These are phyloP conservation scores for Aethina tumida DNA, from an alignment of 1,140 invertebrate genomes.

Conservation along the genomic window DNA sequence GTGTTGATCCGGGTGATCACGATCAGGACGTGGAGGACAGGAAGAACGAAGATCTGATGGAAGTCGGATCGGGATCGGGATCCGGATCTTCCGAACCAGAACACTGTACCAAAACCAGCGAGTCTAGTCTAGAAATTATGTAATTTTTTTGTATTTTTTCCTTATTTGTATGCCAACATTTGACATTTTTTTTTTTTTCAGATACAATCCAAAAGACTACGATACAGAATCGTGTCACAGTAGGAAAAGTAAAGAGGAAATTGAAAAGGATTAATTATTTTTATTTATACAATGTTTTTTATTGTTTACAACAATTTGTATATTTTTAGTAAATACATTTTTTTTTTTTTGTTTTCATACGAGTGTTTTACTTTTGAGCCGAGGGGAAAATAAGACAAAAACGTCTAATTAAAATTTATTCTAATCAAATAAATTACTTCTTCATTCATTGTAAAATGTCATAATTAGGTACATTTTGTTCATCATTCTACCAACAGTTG, in stretches of 20 bases:
- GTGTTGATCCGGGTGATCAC: conserved; percentile 32
- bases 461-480: conserved; percentile 13
- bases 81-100: conserved; percentile 55
- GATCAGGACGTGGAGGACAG: conserved; percentile 25
- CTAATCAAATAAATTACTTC: conserved; percentile 6
- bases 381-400: conserved; percentile 1
- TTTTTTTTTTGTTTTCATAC: conserved; percentile 1
- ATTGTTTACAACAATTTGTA: conserved; percentile 5
- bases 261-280: conserved; percentile 9
- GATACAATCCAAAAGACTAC: conserved; percentile 19
- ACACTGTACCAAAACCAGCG: conserved; percentile 55
- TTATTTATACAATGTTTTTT: conserved; percentile 6
- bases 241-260: conserved; percentile 20
- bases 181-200: conserved; percentile 10
- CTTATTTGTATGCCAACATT: background rate
- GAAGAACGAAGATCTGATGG: conserved; percentile 33
- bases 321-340: background rate
- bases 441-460: conserved; percentile 10
- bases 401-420: conserved; percentile 3
- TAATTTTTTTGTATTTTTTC: conserved; percentile 31
- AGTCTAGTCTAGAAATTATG: conserved; percentile 60
- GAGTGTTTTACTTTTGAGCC: background rate
- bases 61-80: conserved; percentile 38
- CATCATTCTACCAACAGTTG: conserved; percentile 3
- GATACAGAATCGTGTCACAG: conserved; percentile 21